These are phyloP conservation scores for Carlito syrichta DNA, from an alignment of 2,113 vertebrate genomes.

Conservation along the genomic window DNA sequence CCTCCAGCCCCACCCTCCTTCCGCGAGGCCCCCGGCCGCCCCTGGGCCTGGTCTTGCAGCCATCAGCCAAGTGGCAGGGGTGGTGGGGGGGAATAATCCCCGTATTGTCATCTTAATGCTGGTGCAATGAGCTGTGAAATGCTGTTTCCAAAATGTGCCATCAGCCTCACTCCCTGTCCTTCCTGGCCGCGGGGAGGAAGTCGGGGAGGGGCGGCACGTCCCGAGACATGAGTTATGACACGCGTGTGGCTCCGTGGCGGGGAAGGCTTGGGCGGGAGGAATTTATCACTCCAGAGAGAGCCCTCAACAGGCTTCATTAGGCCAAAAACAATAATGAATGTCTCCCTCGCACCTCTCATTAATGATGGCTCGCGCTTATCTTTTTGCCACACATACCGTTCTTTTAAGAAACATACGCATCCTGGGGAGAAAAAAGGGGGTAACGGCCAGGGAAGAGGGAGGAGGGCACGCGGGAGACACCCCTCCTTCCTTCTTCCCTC, in stretches of 20 bases:
- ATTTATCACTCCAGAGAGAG: slow-evolving; percentile 7
- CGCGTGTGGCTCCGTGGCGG: not conserved
- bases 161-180: not conserved
- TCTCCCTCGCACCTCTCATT: not conserved
- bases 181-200: not conserved
- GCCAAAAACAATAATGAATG: not conserved
- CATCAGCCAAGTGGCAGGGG: fast-evolving
- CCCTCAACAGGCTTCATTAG: slow-evolving; percentile 18
- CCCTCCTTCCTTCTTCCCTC: not conserved
- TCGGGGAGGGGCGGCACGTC: not conserved
- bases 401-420: not conserved
- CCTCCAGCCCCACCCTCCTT: not conserved
- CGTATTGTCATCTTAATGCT: not conserved
- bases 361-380: slow-evolving; percentile 2
- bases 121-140: not conserved
- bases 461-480: no score
- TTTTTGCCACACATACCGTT: not conserved
- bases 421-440: fast-evolving
- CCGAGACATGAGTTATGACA: not conserved
- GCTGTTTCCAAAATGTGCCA: slow-evolving; percentile 35
- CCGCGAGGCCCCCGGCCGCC: no score
- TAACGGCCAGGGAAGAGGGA: fast-evolving
- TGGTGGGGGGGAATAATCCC: fast-evolving
- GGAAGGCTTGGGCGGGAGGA: not conserved
- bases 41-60: not conserved